These are phyloP conservation scores for Drosophila koepferae DNA, from an alignment of 2,888 invertebrate genomes.

Conservation along the genomic window DNA sequence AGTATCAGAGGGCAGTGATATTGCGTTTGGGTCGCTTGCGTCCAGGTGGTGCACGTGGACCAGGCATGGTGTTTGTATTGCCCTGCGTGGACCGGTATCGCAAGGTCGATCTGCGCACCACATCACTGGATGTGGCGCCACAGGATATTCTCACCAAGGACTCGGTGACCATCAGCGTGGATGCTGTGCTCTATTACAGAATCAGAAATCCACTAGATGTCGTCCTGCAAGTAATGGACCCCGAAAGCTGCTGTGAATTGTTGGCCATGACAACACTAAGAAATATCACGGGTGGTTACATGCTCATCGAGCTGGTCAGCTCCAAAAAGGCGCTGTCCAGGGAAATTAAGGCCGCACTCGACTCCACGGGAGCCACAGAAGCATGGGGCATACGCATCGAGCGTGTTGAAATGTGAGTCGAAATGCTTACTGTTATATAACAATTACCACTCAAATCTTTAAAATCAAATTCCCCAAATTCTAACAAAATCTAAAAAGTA, in stretches of 20 bases:
- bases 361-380: constrained; percentile 90
- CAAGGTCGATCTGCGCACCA: constrained; percentile 87
- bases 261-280: constrained; percentile 93
- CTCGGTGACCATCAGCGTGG: constrained; percentile 96
- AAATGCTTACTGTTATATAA: background rate
- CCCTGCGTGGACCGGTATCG: constrained; percentile 87
- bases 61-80: constrained; percentile 87
- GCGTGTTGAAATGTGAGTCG: constrained; percentile 94
- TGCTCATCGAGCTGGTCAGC: constrained; percentile 94
- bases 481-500: background rate
- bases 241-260: constrained; percentile 89
- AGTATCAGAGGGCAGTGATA: constrained; percentile 88
- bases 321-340: constrained; percentile 95
- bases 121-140: constrained; percentile 88
- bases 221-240: constrained; percentile 88
- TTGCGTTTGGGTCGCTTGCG: constrained; percentile 87
- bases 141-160: constrained; percentile 92
- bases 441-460: background rate
- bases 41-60: constrained; percentile 86
- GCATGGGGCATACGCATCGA: constrained; percentile 97
- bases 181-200: constrained; percentile 93
- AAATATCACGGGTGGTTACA: constrained; percentile 95
- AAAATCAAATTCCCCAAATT: background rate
- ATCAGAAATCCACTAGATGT: constrained; percentile 91
- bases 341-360: constrained; percentile 92